These are phyloP conservation scores for Drosophila phalerata DNA, from an alignment of 2,888 invertebrate genomes.

Conservation along the genomic window DNA sequence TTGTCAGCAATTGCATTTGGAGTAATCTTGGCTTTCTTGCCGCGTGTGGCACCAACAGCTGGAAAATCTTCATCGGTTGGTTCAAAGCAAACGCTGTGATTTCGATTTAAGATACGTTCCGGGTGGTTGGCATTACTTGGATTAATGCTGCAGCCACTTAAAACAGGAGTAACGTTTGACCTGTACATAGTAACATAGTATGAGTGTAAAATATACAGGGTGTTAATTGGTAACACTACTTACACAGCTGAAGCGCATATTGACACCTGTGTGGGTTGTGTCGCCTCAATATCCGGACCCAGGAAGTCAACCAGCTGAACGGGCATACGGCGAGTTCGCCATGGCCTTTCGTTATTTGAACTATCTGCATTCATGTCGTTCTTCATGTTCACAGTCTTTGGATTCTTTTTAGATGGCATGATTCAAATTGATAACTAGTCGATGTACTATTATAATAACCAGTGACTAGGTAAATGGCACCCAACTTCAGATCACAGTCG, in stretches of 20 bases:
- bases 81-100: not conserved
- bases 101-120: not conserved
- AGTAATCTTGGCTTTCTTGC: conserved; percentile 31
- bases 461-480: conserved; percentile 76
- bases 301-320: conserved; percentile 55
- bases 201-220: no score
- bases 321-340: conserved; percentile 27
- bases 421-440: conserved; percentile 71
- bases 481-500: conserved; percentile 80
- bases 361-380: not conserved
- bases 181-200: conserved; percentile 12
- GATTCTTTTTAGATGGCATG: conserved; percentile 80
- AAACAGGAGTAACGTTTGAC: conserved; percentile 20
- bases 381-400: not conserved
- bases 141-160: conserved; percentile 6
- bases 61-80: conserved; percentile 46
- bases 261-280: not conserved
- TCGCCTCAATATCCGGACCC: conserved; percentile 2
- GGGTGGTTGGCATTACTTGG: not conserved
- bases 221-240: not conserved
- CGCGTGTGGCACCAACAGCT: conserved; percentile 31
- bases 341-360: conserved; percentile 22
- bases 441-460: conserved; percentile 76
- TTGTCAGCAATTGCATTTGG: not conserved
- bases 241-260: not conserved